Base-by-base conservation (phyloP, 1,140 invertebrate genomes). In the Acromyrmex charruanus region DNA sequence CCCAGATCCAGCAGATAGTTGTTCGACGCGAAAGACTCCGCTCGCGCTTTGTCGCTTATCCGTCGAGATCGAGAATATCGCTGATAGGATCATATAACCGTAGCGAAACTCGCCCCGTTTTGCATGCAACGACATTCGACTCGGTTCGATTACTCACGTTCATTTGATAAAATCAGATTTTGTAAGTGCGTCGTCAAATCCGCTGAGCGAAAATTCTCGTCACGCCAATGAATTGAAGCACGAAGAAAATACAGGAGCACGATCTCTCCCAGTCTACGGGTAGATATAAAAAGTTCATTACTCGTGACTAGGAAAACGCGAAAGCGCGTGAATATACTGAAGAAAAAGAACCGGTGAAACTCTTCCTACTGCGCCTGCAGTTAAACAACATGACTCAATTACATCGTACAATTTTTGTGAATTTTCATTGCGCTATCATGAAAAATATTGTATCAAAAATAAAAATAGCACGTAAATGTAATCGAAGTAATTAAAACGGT, bases 81-180 rank as follows among this genome's bases (percentile, higher is more conserved):
- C n/a, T 75, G 25, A 75, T 58, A 35, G 39, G 66, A 81, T 81
- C 77, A 21, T 31, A 69, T 71, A 81, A 59, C 21, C 2, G 9
- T 69, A 35, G 66, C 9, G 25, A 71, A 58, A 84, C 25, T 74
- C 28, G 25, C 44, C n/a, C 39, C 12, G 21, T 75, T 75, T 74
- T 75, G 21, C 55, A 51, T 18, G 16, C 18, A 18, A 59, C 18
- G 49, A 84, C 39, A 61, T 84, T 35, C 28, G 35, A 74, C 28
- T 71, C 69, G 80, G 18, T 84, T 84, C 21, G 66, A 81, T 84
- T 75, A 84, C 55, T 74, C 69, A 28, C 25, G 16, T 63, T 82
- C 80, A 31, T 61, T 49, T 21, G 18, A 18, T 12, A n/a, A 28
- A 84, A 75, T 84, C 39, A 84, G 31, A 84, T 84, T 84, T 84